These are phyloP conservation scores for Pogona vitticeps DNA, from an alignment of 2,113 vertebrate species.

Conservation along the genomic window DNA sequence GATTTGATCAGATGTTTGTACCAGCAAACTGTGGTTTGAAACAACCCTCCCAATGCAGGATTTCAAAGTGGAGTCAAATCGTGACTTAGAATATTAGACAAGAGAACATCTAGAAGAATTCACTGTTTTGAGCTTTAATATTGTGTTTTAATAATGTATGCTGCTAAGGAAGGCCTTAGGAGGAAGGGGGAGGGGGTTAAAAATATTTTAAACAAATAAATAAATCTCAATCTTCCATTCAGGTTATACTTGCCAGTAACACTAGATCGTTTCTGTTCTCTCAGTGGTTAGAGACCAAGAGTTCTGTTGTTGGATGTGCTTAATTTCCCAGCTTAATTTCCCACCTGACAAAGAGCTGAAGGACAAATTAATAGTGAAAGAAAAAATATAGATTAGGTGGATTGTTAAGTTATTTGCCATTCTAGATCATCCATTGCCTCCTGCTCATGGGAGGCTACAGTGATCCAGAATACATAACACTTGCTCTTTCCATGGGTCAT, in stretches of 20 bases:
- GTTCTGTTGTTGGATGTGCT: not conserved
- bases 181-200: too few species aligned
- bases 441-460: not conserved
- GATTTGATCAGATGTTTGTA: not conserved
- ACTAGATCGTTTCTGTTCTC: not conserved
- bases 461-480: not conserved
- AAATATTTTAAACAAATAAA: too few species aligned
- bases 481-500: not conserved
- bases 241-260: not conserved
- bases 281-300: not conserved
- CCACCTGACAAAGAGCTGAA: not conserved
- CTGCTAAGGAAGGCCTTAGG: too few species aligned
- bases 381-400: not conserved
- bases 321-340: not conserved
- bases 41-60: not conserved
- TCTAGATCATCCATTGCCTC: too few species aligned
- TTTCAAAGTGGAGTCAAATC: not conserved
- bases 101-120: too few species aligned
- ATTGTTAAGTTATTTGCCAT: not conserved
- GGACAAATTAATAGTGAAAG: not conserved
- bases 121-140: too few species aligned
- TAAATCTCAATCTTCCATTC: not conserved
- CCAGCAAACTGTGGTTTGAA: not conserved
- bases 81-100: not conserved
- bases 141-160: too few species aligned